These are phyloP conservation scores for Thalassaphorura encarpata DNA, from an alignment of 1,140 invertebrate genomes.

Conservation along the genomic window DNA sequence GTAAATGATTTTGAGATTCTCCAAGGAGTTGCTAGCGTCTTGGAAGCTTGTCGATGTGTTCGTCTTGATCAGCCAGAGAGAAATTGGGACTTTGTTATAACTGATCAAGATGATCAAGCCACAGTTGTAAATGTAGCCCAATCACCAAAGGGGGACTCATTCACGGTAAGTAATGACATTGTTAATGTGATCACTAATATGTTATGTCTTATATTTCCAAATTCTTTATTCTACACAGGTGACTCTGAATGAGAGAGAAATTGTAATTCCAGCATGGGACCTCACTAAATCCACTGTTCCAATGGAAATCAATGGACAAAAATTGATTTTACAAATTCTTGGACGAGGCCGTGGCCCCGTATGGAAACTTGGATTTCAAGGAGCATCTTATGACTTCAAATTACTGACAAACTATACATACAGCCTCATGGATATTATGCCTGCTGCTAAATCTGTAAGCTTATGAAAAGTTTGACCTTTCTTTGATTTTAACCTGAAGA, in stretches of 20 bases:
- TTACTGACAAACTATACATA: constrained; percentile 17
- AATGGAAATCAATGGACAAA: constrained; percentile 17
- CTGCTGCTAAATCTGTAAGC: constrained; percentile 26
- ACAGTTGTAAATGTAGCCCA: constrained; percentile 6
- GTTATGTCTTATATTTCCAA: not conserved
- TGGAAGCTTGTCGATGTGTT: constrained; percentile 18
- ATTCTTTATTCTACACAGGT: constrained; percentile 12
- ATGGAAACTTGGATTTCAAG: constrained; percentile 32
- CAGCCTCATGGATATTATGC: constrained; percentile 24
- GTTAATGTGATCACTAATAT: not conserved
- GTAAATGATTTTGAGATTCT: constrained; percentile 15
- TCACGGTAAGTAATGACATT: no score
- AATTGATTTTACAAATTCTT: constrained; percentile 24
- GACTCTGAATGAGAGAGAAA: constrained; percentile 17
- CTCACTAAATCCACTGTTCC: constrained; percentile 13
- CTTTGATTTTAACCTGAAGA: no score
- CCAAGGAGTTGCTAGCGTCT: constrained; percentile 19
- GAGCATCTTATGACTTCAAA: constrained; percentile 26
- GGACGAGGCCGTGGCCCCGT: constrained; percentile 23
- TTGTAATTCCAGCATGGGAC: constrained; percentile 23
- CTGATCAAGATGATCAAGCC: constrained; percentile 11
- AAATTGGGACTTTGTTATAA: constrained; percentile 25
- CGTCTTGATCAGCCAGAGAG: not conserved
- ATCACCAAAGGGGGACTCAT: no score
- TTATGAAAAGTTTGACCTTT: no score